Percentiles rank a stretch among this genome's conserved stretches.
These are phyloP conservation scores for Vulpes lagopus DNA, from an alignment of 2,113 vertebrate species.

Conservation along the genomic window DNA sequence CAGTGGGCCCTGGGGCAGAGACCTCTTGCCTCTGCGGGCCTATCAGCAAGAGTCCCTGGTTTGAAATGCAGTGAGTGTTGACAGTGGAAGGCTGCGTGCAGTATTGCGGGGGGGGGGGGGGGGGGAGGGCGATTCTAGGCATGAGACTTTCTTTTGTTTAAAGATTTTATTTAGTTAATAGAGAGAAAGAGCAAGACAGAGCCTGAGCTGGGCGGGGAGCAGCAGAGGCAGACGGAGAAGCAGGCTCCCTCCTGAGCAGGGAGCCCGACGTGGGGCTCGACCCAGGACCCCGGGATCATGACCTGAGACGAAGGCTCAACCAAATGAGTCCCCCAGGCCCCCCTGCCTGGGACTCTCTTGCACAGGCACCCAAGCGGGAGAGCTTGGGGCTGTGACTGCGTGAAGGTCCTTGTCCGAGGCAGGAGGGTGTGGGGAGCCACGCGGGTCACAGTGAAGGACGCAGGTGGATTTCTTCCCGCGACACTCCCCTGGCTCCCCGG, in stretches of 20 bases:
- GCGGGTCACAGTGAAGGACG: background rate
- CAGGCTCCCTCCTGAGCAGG: background rate
- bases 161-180: background rate
- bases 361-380: background rate
- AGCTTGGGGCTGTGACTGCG: no score
- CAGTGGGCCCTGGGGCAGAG: background rate
- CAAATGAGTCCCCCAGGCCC: background rate
- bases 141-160: background rate
- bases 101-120: background rate
- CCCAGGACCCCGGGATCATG: background rate
- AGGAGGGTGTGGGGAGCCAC: background rate
- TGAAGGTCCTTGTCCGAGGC: background rate
- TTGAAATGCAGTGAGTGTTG: no score
- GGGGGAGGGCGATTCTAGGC: background rate
- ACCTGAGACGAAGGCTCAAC: background rate
- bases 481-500: background rate
- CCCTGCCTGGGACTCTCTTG: background rate
- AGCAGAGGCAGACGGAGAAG: no score
- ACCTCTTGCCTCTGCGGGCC: background rate
- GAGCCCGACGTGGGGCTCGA: fast-evolving
- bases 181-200: background rate
- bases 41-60: background rate
- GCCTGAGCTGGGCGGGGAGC: no score
- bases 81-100: background rate
- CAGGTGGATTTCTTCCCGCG: background rate